Evolutionary conservation across 2,113 vertebrate genomes (phyloP).

Genomic region (Illadopsis cleaveri): DNA sequence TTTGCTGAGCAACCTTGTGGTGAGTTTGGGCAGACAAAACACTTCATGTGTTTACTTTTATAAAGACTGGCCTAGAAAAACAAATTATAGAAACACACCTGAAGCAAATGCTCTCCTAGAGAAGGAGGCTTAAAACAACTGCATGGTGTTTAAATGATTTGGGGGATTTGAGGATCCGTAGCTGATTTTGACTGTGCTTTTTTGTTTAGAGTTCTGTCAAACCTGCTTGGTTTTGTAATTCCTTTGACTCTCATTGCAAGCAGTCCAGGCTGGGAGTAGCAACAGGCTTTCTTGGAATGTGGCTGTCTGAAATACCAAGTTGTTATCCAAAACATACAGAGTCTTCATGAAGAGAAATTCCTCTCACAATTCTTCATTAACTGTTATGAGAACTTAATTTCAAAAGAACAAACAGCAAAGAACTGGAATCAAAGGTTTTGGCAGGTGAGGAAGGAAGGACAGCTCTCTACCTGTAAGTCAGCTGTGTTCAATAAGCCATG

Average conservation of each 20-base stretch:
- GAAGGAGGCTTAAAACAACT: neutral
- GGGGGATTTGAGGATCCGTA: neutral
- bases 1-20: neutral
- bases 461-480: neutral
- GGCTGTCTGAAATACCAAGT: neutral
- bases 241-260: neutral
- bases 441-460: neutral
- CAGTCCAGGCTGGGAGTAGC: neutral
- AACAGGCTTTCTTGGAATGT: neutral
- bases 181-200: neutral
- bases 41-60: neutral
- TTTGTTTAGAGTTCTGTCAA: neutral
- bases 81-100: accelerated
- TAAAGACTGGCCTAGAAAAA: neutral
- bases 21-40: neutral
- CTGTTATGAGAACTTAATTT: neutral
- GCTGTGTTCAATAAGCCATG: accelerated
- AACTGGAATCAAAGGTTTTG: neutral
- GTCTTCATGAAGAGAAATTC: neutral
- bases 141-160: neutral
- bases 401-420: neutral
- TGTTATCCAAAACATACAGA: neutral
- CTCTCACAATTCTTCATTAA: neutral
- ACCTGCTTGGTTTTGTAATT: neutral
- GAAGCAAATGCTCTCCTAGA: neutral